Conservation (phyloP, 1,140 invertebrate species). For the Heliconius hewitsoni region DNA sequence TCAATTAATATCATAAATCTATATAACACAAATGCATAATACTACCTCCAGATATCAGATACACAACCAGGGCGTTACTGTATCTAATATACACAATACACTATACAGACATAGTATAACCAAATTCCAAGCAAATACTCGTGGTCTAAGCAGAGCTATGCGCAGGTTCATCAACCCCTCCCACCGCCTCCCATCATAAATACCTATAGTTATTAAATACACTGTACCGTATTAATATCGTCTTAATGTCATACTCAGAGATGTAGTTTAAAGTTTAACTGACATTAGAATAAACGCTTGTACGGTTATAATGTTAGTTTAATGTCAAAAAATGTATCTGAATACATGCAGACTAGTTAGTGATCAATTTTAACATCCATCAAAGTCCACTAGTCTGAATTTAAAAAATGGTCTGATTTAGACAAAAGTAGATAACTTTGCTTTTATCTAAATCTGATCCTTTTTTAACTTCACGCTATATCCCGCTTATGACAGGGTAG, state of each 20-base stretch:
- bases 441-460: too few relatives aligned
- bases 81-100: conserved; percentile 1
- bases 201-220: conserved; percentile 36
- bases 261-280: neutral
- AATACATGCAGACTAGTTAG: too few relatives aligned
- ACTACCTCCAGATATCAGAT: neutral
- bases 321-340: too few relatives aligned
- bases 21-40: neutral
- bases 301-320: neutral
- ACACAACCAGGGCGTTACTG: neutral
- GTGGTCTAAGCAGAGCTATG: conserved; percentile 25
- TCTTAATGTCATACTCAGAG: neutral
- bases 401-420: too few relatives aligned
- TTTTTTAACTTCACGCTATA: too few relatives aligned
- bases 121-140: conserved; percentile 26
- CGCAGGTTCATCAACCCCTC: conserved; percentile 70
- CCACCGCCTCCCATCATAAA: conserved; percentile 38
- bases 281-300: neutral
- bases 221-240: neutral
- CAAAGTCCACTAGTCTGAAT: too few relatives aligned
- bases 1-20: neutral
- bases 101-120: neutral
- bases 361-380: too few relatives aligned
- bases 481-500: too few relatives aligned
- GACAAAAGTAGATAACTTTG: too few relatives aligned